These are phyloP conservation scores for Cinclus cinclus DNA, from an alignment of 2,113 vertebrate species.

Conservation along the genomic window DNA sequence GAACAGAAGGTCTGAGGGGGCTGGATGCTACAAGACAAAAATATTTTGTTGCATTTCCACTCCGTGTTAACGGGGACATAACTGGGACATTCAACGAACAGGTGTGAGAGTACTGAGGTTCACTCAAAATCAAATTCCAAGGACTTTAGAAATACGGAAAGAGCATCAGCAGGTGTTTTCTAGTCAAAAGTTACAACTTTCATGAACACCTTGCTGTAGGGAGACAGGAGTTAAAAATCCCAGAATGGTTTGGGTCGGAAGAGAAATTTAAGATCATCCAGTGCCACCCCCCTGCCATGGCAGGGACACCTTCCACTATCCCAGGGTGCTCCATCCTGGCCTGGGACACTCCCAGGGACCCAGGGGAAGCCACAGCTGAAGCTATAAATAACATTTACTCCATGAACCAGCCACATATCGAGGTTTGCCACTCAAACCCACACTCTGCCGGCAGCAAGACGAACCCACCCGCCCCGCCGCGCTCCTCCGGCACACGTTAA, in stretches of 20 bases:
- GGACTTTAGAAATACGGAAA: rapidly evolving
- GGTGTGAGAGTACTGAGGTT: rapidly evolving
- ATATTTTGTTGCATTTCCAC: neutral
- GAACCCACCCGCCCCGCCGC: neutral
- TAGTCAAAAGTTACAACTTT: neutral
- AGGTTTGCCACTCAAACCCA: neutral
- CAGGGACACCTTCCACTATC: neutral
- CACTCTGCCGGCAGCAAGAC: rapidly evolving
- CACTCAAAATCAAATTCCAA: too few species aligned
- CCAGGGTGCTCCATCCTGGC: neutral
- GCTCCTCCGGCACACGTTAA: neutral
- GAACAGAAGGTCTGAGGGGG: neutral
- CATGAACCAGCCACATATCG: rapidly evolving
- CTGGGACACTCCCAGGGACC: neutral
- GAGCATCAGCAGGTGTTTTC: neutral
- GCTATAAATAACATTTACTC: neutral
- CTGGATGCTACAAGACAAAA: constrained; percentile 8
- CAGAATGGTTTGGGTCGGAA: neutral
- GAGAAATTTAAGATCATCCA: neutral
- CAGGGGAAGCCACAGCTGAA: neutral
- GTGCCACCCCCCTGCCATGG: neutral
- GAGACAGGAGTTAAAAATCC: neutral
- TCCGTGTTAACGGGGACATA: rapidly evolving
- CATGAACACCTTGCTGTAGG: neutral
- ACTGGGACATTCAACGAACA: neutral